Evolutionary conservation across 92 coral and sea anemone genomes (phyloP).

Genomic region (Bergia sp.): DNA sequence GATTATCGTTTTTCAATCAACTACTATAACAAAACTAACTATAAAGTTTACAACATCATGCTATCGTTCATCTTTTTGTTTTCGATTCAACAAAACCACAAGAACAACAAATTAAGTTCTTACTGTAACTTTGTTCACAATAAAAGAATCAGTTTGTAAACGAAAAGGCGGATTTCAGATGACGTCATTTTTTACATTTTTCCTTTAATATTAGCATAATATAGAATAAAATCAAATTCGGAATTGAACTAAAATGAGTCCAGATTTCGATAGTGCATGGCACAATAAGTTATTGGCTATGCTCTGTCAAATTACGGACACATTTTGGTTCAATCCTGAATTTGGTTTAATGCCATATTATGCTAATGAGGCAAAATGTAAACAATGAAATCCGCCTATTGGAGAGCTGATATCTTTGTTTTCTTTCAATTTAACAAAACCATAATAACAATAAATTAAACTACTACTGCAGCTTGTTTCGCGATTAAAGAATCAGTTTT

Average conservation of each 20-base stretch:
- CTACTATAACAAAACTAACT: conserved; percentile 8
- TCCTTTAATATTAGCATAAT: too few relatives aligned
- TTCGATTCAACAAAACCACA: conserved; percentile 6
- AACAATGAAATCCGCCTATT: neutral
- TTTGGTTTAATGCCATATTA: too few relatives aligned
- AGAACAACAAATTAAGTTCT: neutral
- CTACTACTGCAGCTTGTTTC: neutral
- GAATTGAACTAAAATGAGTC: too few relatives aligned
- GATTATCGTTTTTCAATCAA: conserved; percentile 2
- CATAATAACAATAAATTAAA: neutral
- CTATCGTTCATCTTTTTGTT: neutral
- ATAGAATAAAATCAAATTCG: too few relatives aligned
- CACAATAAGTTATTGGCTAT: too few relatives aligned
- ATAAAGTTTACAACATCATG: neutral
- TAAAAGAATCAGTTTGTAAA: neutral
- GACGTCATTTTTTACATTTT: too few relatives aligned
- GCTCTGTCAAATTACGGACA: too few relatives aligned
- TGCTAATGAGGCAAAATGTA: too few relatives aligned
- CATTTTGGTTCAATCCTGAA: too few relatives aligned
- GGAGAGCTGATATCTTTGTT: neutral
- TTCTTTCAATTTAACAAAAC: neutral
- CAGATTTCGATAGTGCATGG: too few relatives aligned
- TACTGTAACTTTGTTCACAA: neutral
- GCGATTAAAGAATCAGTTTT: neutral
- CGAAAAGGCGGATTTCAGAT: neutral